Conservation (phyloP, 2,888 invertebrate genomes). For the Drosophila flavopinicola region DNA sequence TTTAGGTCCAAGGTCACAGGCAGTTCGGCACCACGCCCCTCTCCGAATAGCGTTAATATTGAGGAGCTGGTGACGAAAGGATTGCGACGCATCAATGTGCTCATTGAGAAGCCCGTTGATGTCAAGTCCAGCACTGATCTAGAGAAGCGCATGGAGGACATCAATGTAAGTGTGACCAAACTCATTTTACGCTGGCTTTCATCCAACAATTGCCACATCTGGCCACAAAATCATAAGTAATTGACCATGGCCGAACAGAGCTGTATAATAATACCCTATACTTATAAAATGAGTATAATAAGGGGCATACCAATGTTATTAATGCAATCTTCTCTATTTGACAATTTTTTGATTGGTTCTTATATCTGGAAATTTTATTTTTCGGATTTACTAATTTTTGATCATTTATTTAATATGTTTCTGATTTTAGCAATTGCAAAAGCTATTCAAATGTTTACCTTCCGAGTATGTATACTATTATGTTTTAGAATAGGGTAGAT, state of each 20-base stretch:
- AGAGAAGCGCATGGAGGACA: conserved; percentile 82
- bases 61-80: conserved; percentile 83
- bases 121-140: conserved; percentile 79
- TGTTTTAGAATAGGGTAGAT: conserved; percentile 1
- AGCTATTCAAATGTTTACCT: too few relatives aligned
- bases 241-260: conserved; percentile 25
- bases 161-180: conserved; percentile 81
- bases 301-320: too few relatives aligned
- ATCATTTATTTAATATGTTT: too few relatives aligned
- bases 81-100: conserved; percentile 82
- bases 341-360: too few relatives aligned
- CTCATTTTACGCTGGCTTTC: conserved; percentile 14
- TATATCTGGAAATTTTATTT: too few relatives aligned
- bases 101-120: conserved; percentile 83
- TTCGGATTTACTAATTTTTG: too few relatives aligned
- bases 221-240: conserved; percentile 19
- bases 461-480: too few relatives aligned
- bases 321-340: too few relatives aligned
- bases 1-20: conserved; percentile 67
- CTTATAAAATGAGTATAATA: background rate
- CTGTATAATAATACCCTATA: conserved; percentile 14
- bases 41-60: conserved; percentile 77
- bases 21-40: conserved; percentile 46
- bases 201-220: conserved; percentile 34
- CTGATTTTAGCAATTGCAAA: too few relatives aligned